Conservation (phyloP, 2,888 invertebrate genomes). For the Dorcus hopei region DNA sequence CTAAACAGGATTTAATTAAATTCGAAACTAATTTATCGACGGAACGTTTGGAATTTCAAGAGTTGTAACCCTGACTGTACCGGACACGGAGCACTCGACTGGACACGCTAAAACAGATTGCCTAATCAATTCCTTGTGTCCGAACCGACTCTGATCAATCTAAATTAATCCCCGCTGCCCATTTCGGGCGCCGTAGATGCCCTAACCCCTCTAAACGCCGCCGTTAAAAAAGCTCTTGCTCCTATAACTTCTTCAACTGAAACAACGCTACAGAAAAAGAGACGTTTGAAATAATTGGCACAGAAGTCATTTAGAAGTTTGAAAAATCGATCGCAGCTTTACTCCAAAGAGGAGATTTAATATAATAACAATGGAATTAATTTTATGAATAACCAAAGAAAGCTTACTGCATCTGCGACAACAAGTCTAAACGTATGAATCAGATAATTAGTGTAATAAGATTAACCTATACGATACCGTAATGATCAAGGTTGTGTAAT, state of each 20-base stretch:
- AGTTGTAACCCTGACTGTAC: constrained; percentile 33
- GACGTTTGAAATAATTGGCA: constrained; percentile 20
- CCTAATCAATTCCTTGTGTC: constrained; percentile 54
- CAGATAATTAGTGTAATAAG: no score
- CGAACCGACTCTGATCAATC: constrained; percentile 52
- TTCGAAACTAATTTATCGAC: constrained; percentile 32
- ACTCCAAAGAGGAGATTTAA: no score
- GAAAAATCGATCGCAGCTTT: no score
- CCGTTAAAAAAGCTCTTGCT: constrained; percentile 42
- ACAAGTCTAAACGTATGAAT: no score
- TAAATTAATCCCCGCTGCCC: constrained; percentile 52
- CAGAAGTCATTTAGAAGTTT: constrained; percentile 7
- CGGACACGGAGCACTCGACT: constrained; percentile 49
- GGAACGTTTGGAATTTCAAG: constrained; percentile 22
- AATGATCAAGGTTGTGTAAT: no score
- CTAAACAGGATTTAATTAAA: constrained; percentile 30
- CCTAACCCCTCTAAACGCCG: constrained; percentile 40
- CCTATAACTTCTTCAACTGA: constrained; percentile 8
- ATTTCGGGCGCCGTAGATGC: constrained; percentile 29
- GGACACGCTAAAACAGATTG: constrained; percentile 54
- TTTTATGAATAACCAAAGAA: no score
- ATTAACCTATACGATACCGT: no score
- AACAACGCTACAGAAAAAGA: constrained; percentile 10
- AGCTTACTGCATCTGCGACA: no score
- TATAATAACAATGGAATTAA: no score